Percentiles rank a stretch among this genome's conserved stretches.
Conservation (phyloP, 2,797 vertebrate genomes). For the Oreochromis grahami region DNA sequence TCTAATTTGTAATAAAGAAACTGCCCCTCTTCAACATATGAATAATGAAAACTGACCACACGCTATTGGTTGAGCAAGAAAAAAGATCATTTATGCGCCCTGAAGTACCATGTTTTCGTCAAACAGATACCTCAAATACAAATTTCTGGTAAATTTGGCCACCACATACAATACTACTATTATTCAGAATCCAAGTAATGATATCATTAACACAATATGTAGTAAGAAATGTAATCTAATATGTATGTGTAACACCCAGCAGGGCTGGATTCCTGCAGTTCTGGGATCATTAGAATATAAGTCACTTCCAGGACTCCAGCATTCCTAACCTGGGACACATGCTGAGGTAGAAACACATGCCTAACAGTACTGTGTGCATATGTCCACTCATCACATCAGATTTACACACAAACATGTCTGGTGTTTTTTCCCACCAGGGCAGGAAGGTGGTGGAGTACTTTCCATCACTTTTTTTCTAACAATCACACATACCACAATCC, state of each 20-base stretch:
- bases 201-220: not conserved
- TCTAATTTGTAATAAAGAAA: not conserved
- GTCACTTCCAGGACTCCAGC: not conserved
- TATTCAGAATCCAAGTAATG: not conserved
- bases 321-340: not conserved
- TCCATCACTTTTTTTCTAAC: conserved; percentile 32
- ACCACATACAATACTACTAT: not conserved
- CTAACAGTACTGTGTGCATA: not conserved
- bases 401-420: conserved; percentile 7
- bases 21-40: not conserved
- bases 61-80: not conserved
- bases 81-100: rapidly evolving
- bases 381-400: not conserved
- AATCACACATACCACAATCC: conserved; percentile 52
- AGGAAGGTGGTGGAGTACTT: conserved; percentile 42
- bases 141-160: not conserved
- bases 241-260: not conserved
- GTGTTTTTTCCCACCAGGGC: conserved; percentile 37
- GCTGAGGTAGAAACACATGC: not conserved
- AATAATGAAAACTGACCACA: not conserved
- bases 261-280: not conserved
- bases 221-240: not conserved
- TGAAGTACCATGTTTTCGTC: not conserved
- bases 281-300: not conserved
- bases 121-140: not conserved